Base-by-base conservation (phyloP, 2,888 invertebrate genomes). In the Ichneumoninae sp. region DNA sequence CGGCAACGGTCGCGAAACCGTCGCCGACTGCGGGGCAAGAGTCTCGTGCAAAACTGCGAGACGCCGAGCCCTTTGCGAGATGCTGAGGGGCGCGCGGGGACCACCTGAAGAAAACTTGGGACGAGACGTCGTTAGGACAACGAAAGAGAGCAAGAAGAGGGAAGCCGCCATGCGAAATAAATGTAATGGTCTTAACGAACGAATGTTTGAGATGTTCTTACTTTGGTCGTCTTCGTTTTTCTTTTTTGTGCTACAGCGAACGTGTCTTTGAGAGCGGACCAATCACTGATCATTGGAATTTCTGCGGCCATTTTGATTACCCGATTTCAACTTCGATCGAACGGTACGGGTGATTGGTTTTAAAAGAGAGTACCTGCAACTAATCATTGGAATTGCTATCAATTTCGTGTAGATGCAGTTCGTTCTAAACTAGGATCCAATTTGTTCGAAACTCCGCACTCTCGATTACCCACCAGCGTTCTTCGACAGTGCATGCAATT, bases 131-230 rank as follows among this genome's bases (percentile, higher is more conserved):
- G 65, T 50, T 75, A 65, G 52, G 7, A 30, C 6, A 50, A 65
- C 36, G 66, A 40, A 66, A 76, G 44, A 16, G 13, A 47, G 44
- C 44, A 54, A 52, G 22, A 52, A 5, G 36, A 66, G 36, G 30
- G 40, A 63, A 60, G 73, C 26, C 30, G 19, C 30, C 44, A 50
- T 5, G 65, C 50, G 75, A 66, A 52, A 40, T 36, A 66, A 66
- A 66, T 66, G 66, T 40, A 66, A 66, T 66, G 40, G 52, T 66
- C 66, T 52, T 36, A 66, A 54, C 52, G 52, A 76, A 52, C 50
- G 40, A 65, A 54, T 50, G 76, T 40, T 30, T 2, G 40, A 4
- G 36, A 66, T 22, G 66, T 65, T 52, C 65, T 40, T 70, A 22
- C 10, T 73, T 19, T 65, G 13, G 47, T 47, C 16, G 19, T n/a